A percentile compares a stretch with the other conserved stretches of the same genome.
Evolutionary conservation across 2,113 vertebrate genomes (phyloP).

Genomic region (Vicugna pacos): DNA sequence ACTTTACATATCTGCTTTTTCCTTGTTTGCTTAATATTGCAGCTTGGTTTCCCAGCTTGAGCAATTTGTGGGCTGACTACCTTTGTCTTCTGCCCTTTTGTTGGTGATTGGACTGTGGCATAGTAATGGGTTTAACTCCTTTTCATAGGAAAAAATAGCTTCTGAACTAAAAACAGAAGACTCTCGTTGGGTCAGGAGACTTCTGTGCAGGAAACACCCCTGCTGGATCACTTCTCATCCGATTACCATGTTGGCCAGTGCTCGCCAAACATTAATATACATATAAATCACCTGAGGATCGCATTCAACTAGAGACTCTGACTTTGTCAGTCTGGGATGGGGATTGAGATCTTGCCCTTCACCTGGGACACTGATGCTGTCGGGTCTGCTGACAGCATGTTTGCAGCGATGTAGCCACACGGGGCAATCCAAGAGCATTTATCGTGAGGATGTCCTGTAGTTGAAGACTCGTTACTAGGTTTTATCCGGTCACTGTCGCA

Average conservation of each 20-base stretch:
- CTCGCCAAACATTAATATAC: too few species aligned
- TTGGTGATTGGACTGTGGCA: neutral
- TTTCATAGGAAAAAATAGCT: neutral
- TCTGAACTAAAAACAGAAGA: neutral
- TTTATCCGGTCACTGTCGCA: neutral
- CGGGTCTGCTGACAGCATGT: neutral
- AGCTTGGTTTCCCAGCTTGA: neutral
- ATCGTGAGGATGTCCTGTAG: too few species aligned
- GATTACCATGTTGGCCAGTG: neutral
- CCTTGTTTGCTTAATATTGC: neutral
- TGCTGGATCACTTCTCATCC: neutral
- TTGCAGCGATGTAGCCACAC: neutral
- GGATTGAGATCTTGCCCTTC: accelerated
- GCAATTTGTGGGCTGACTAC: neutral
- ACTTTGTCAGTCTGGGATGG: neutral
- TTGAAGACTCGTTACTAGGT: neutral
- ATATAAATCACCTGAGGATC: neutral
- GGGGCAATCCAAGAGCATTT: neutral
- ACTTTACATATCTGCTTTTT: neutral
- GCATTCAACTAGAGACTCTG: neutral
- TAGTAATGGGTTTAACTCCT: neutral
- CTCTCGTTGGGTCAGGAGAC: neutral
- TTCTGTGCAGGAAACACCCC: neutral
- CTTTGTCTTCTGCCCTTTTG: neutral
- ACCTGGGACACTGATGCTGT: neutral